Base-by-base conservation (phyloP, 23 tunicate genomes). In the Phallusia fumigata region DNA sequence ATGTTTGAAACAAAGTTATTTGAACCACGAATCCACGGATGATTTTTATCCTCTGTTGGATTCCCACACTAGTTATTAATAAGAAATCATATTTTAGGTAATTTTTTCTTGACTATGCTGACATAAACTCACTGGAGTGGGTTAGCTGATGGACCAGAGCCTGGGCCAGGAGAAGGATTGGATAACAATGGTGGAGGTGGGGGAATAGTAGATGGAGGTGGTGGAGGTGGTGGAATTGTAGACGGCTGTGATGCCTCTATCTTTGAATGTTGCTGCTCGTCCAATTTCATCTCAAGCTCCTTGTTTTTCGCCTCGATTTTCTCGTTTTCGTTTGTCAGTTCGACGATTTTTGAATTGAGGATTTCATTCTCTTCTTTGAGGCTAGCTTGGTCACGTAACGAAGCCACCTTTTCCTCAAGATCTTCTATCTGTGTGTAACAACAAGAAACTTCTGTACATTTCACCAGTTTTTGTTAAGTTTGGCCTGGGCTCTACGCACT, bases 361-460 rank as follows among this genome's bases (percentile, higher is more conserved):
- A 33, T 30, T 22, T 74, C 79, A 24, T 28, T 52, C 28, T 31
- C n/a, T 1, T 83, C 47, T 40, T 40, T 40, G 5, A 40, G 47
- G 47, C 10, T 40, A 40, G 24, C 3, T 3, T 28, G 33, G n/a
- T 79, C 72, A 6, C 79, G 64, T n/a, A 49, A 79, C 32, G 65
- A 40, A 0, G 19, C 40, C 30, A 85, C 69, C 19, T 65, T 76
- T 31, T 79, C 84, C 65, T 85, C 77, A 36, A 85, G 65, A 24
- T 85, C 89, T 45, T 85, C 89, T 11, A 85, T 85, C 89, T 85
- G 52, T 28, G 47, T 40, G 10, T 6, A 19, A 32, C n/a, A n/a
- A 69, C 73, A 65, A 40, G 73, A 47, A 0, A 36, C 28, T 47
- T 74, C 30, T 30, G 69, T 69, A n/a, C n/a, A n/a, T 74, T 40